Evolutionary conservation across 2,113 vertebrate genomes (phyloP).

Genomic region (Seriola rivoliana): DNA sequence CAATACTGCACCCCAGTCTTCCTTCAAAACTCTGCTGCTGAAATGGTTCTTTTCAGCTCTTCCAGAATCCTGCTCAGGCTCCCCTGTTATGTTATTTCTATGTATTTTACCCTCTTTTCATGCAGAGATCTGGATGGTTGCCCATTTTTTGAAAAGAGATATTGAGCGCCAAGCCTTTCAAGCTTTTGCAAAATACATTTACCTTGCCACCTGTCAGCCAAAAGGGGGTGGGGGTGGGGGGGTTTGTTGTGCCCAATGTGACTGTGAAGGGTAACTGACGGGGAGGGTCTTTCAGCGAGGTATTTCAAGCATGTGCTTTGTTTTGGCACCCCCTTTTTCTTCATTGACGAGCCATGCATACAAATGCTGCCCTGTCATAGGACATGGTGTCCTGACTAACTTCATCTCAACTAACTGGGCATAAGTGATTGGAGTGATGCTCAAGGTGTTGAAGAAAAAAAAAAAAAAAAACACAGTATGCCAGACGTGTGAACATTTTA

Average conservation of each 20-base stretch:
- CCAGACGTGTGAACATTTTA: constrained; percentile 47
- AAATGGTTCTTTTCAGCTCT: constrained; percentile 47
- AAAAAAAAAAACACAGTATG: not conserved
- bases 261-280: constrained; percentile 75
- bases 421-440: constrained; percentile 67
- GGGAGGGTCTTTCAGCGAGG: constrained; percentile 53
- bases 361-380: constrained; percentile 53
- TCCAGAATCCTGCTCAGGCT: constrained; percentile 6
- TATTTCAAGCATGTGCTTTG: constrained; percentile 56
- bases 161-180: constrained; percentile 57
- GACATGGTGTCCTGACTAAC: constrained; percentile 61
- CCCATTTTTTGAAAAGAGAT: constrained; percentile 48
- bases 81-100: constrained; percentile 30
- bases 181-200: constrained; percentile 58
- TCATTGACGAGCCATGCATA: constrained; percentile 54
- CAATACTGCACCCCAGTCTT: constrained; percentile 14
- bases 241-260: constrained; percentile 57
- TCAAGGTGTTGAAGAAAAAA: constrained; percentile 38
- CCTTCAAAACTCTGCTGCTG: constrained; percentile 36
- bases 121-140: constrained; percentile 56
- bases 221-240: not conserved
- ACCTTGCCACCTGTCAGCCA: constrained; percentile 64
- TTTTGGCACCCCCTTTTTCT: constrained; percentile 45
- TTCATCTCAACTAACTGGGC: constrained; percentile 53
- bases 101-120: constrained; percentile 49